Base-by-base conservation (phyloP, 2,113 vertebrate species). In the Periophthalmus modestus region DNA sequence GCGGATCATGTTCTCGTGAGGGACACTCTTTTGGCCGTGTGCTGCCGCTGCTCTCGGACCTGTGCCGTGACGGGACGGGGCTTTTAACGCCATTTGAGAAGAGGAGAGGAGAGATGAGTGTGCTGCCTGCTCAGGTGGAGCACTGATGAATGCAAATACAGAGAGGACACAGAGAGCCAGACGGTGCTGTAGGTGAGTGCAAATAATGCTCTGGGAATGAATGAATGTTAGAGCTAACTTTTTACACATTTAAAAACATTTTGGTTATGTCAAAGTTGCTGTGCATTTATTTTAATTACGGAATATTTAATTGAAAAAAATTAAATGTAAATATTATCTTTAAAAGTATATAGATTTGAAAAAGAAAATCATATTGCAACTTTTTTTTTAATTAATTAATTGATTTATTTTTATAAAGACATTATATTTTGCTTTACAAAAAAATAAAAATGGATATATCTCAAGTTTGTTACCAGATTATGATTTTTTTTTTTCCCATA, bases 1-100 rank as follows among this genome's bases (percentile, higher is more conserved):
- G 86, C 68, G 82, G 82, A 68, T 81, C 88, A 75, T 79, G 80
- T 84, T 87, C 85, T 9, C 77, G 79, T 77, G 80, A 89, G 82
- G 85, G 85, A 80, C 69, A 66, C 28, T 67, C 78, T 76, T 78
- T 82, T 52, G 39, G 50, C 78, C 74, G 71, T 63, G 79, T 78
- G 39, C 77, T 80, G 28, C 65, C 77, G 39, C 75, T 79, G 77
- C 57, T 0, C 63, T 79, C 73, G 21, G 74, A 69, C 84, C 63
- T 67, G 92, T 5, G 23, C 2, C 10, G 23, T 28, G 89, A 91
- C 74, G 72, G 73, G 78, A 77, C 74, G 72, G 72, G 82, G 76
- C 58, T 79, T 74, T 54, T 61, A 71, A 33, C 24, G 34, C 14
- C 28, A 43, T 43, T 43, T 43, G 39, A 43, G 15, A 5, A 34